A percentile compares a stretch with the other conserved stretches of the same genome.
Conservation (phyloP, 2,113 vertebrate species). For the Meleagris gallopavo region DNA sequence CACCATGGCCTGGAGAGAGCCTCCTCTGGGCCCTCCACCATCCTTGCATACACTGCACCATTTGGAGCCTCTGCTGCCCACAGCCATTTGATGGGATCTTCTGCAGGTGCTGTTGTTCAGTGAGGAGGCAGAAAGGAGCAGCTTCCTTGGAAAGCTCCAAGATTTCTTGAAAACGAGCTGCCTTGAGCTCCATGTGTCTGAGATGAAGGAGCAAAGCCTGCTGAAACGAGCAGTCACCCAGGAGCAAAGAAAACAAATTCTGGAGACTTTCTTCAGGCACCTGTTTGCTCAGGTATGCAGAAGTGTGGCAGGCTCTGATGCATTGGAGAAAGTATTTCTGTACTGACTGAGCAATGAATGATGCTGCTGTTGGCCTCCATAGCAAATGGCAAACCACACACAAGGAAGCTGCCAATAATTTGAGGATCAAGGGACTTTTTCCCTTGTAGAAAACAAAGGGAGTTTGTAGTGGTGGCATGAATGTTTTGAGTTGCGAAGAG, state of each 20-base stretch:
- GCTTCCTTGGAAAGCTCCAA: conserved; percentile 79
- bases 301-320: background rate
- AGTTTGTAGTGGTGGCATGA: background rate
- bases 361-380: background rate
- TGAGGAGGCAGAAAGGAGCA: conserved; percentile 77
- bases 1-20: background rate
- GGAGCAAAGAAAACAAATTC: conserved; percentile 87
- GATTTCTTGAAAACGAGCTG: conserved; percentile 40
- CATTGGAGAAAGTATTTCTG: background rate
- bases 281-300: conserved; percentile 90
- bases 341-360: background rate
- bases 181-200: conserved; percentile 69
- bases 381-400: background rate
- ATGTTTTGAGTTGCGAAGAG: background rate
- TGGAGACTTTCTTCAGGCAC: conserved; percentile 95
- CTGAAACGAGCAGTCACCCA: conserved; percentile 88
- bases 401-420: background rate
- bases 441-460: background rate
- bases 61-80: background rate
- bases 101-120: conserved; percentile 90
- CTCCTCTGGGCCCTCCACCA: background rate
- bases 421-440: background rate
- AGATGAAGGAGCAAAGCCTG: conserved; percentile 83
- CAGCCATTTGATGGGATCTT: background rate
- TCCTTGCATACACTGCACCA: background rate